Evolutionary conservation across 2,888 invertebrate species (phyloP), one percentile per base, ranked within the genome.

Genomic region (Lycocerus yunnanus): DNA sequence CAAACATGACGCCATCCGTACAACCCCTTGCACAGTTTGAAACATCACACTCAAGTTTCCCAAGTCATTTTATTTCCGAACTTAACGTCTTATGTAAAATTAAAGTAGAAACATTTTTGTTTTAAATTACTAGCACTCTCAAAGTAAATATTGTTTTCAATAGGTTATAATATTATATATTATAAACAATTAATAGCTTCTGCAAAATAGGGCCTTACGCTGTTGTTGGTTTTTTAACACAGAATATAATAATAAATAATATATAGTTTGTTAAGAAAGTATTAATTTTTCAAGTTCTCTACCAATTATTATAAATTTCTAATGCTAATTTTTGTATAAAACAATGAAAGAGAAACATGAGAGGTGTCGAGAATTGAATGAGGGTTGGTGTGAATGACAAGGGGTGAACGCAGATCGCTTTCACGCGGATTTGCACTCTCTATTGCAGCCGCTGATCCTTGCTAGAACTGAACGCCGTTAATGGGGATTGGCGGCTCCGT

Each of bases 401-500:
- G 80, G 81, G 82, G 79, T 78, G 79, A 81, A 79, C 78, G 80
- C 76, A 81, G 83, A 85, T 85, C 85, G 84, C 84, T 84, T 85
- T 84, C 85, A 86, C 84, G 85, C 84, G 84, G 86, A 85, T 85
- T 85, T 85, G 83, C 84, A 84, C 84, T 83, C 78, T 81, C 78
- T 82, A 81, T 82, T 81, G 79, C 78, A 78, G 83, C 82, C 83
- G 82, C 83, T 83, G 84, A 84, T 84, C 83, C 83, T 83, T 83
- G 82, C 81, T 80, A 78, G 82, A 80, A 83, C 83, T 82, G 83
- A 83, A 83, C 83, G 83, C 80, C 83, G 84, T 84, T 86, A 86
- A 86, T 86, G 85, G 86, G 86, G 86, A 86, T 86, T 86, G 86
- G 86, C 85, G 86, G 85, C 85, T 85, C 85, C 84, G 86, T 85